These are phyloP conservation scores for Thecophora atra DNA, from an alignment of 2,888 invertebrate species.

Conservation along the genomic window DNA sequence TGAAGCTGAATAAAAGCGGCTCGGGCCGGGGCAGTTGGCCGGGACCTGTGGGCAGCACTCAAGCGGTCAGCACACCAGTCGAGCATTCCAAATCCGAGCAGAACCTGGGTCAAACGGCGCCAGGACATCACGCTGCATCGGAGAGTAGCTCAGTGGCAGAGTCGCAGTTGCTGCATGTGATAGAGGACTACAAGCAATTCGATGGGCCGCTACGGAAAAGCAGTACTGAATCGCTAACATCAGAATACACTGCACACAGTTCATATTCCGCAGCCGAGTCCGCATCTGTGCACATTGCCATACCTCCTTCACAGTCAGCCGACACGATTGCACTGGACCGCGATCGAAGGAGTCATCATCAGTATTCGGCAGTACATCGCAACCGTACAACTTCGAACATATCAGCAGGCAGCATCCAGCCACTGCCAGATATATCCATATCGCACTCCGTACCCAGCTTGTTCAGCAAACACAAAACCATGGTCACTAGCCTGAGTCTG, in stretches of 20 bases:
- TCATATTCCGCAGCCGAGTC: constrained; percentile 63
- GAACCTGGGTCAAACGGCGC: constrained; percentile 64
- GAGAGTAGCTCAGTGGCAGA: not conserved
- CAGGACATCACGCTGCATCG: constrained; percentile 17
- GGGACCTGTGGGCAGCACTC: constrained; percentile 70
- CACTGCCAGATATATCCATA: constrained; percentile 51
- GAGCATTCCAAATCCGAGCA: constrained; percentile 89
- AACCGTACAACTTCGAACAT: constrained; percentile 71
- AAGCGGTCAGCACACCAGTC: constrained; percentile 56
- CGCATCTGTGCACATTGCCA: constrained; percentile 63
- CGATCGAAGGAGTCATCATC: constrained; percentile 67
- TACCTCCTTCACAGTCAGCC: constrained; percentile 83
- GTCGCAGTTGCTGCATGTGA: constrained; percentile 52
- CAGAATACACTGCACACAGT: constrained; percentile 68
- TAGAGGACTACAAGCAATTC: constrained; percentile 43
- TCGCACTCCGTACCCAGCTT: constrained; percentile 73
- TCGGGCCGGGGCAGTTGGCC: constrained; percentile 88
- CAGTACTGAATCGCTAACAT: constrained; percentile 69
- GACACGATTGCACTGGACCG: constrained; percentile 73
- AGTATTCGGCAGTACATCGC: constrained; percentile 68
- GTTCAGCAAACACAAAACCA: constrained; percentile 68
- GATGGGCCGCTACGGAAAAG: constrained; percentile 68
- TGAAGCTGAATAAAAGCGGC: constrained; percentile 78
- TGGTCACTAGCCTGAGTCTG: constrained; percentile 50
- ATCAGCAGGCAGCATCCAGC: constrained; percentile 42